A percentile compares a stretch with the other conserved stretches of the same genome.
phyloP scores from a whole-genome alignment of 2,113 vertebrate genomes.

The Thunnus maccoyii region DNA sequence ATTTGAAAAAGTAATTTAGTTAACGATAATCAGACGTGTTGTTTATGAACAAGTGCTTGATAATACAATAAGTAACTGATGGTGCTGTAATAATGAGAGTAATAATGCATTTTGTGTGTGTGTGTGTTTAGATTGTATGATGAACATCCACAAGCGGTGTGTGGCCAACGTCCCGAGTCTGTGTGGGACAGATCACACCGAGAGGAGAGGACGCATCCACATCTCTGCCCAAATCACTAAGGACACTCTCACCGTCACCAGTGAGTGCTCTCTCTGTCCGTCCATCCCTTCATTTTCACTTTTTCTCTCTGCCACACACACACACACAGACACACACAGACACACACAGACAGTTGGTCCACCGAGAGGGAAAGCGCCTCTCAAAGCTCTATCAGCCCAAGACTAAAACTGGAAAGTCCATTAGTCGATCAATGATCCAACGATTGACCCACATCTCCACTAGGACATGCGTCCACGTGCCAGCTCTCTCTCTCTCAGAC shows the following conservation, averaged over 20 bases:
- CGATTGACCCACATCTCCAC: constrained; percentile 81
- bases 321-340: constrained; percentile 19
- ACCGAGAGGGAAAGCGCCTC: constrained; percentile 1
- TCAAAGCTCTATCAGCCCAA: constrained; percentile 39
- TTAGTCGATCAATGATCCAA: constrained; percentile 83
- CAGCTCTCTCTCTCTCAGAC: constrained; percentile 43
- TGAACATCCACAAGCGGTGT: constrained; percentile 98
- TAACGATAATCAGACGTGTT: no score
- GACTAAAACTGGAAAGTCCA: constrained; percentile 80
- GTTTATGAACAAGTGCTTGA: no score
- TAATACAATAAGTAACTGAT: neutral
- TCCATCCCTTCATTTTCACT: constrained; percentile 20
- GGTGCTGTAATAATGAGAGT: neutral
- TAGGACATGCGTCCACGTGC: constrained; percentile 60
- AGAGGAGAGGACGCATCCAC: constrained; percentile 94
- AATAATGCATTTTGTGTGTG: neutral
- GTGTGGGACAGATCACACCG: constrained; percentile 97
- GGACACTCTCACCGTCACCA: constrained; percentile 88
- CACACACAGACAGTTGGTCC: neutral
- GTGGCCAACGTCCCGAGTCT: constrained; percentile 98
- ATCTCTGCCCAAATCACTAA: constrained; percentile 90
- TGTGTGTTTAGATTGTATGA: constrained; percentile 91
- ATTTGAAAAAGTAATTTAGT: no score
- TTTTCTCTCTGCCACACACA: neutral
- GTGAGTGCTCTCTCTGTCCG: constrained; percentile 82